A percentile compares a stretch with the other conserved stretches of the same genome.
Evolutionary conservation across 1,140 invertebrate species (phyloP).

Genomic region (Drosophila equinoxialis): DNA sequence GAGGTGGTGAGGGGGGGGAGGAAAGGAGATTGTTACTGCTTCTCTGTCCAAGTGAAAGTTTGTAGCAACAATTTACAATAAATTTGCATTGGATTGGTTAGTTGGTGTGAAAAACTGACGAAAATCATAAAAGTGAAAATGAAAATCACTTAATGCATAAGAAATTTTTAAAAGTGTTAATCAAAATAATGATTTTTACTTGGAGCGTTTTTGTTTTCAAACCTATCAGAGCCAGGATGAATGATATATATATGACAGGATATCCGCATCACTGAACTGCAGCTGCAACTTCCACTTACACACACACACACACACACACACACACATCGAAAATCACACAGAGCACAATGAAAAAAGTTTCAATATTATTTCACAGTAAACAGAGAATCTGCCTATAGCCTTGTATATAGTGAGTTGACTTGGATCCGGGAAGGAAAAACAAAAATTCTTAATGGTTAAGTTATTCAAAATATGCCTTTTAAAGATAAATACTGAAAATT

Average conservation of each 20-base stretch:
- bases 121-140: constrained; percentile 67
- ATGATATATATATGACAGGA: constrained; percentile 52
- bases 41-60: constrained; percentile 61
- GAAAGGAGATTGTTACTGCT: constrained; percentile 9
- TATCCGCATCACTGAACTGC: constrained; percentile 57
- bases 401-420: too few relatives aligned
- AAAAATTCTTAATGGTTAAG: too few relatives aligned
- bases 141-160: constrained; percentile 46
- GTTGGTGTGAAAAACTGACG: constrained; percentile 57
- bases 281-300: constrained; percentile 55
- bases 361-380: constrained; percentile 36
- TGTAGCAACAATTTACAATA: constrained; percentile 74
- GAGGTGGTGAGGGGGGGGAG: constrained; percentile 2
- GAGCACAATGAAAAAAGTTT: constrained; percentile 35
- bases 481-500: too few relatives aligned
- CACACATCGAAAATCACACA: too few relatives aligned
- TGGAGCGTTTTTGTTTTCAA: constrained; percentile 8
- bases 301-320: constrained; percentile 33
- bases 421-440: too few relatives aligned
- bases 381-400: too few relatives aligned
- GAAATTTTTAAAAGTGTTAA: too few relatives aligned
- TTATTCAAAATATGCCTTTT: too few relatives aligned
- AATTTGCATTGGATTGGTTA: constrained; percentile 60
- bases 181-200: constrained; percentile 22
- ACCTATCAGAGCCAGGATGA: constrained; percentile 20